phyloP scores from a whole-genome alignment of 1,140 invertebrate genomes.

The Stegodyphus dumicola region DNA sequence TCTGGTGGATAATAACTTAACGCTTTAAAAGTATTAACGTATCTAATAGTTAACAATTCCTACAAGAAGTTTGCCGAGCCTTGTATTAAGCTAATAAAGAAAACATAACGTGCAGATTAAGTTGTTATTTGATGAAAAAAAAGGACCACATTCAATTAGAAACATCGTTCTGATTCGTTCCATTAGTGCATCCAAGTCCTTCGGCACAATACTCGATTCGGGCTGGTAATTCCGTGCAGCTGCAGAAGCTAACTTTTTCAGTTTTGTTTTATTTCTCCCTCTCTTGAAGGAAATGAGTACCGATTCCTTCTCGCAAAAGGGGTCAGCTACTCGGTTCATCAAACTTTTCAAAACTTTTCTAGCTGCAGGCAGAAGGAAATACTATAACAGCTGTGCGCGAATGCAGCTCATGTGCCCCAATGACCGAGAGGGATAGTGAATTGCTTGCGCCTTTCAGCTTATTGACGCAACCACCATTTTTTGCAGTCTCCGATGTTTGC shows the following conservation, averaged over 20 bases:
- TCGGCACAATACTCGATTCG: background rate
- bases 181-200: background rate
- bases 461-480: no score
- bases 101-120: no score
- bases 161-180: background rate
- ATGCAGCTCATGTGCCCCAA: background rate
- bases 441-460: background rate
- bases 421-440: constrained; percentile 26
- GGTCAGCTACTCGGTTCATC: constrained; percentile 30
- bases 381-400: no score
- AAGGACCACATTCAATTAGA: no score
- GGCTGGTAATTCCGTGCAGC: background rate
- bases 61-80: no score
- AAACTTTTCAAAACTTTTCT: constrained; percentile 7
- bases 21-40: no score
- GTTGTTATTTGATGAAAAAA: no score
- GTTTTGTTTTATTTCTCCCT: background rate
- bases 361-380: background rate
- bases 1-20: no score
- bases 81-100: no score
- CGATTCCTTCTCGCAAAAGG: background rate
- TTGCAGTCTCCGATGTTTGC: no score
- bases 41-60: no score
- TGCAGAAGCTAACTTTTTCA: background rate
- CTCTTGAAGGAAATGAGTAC: background rate